Base-by-base conservation (phyloP, 1,140 invertebrate genomes). In the Planococcus citri region DNA sequence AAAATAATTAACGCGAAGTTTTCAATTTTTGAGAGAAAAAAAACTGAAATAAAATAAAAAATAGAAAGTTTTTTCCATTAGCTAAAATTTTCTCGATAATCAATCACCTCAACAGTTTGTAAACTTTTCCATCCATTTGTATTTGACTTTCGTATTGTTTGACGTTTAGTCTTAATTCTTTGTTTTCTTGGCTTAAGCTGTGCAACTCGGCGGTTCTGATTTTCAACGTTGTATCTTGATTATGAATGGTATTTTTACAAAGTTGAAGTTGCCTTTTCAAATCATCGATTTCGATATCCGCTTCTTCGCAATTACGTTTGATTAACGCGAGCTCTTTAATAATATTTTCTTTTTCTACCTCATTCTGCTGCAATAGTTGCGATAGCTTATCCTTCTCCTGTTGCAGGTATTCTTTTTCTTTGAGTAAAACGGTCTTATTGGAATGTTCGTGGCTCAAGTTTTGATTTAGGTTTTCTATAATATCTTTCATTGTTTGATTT, bases 51-150 rank as follows among this genome's bases (percentile, higher is more conserved):
- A n/a, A n/a, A n/a, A n/a, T n/a, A n/a, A n/a, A n/a, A n/a, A n/a
- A n/a, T n/a, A n/a, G n/a, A n/a, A n/a, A n/a, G n/a, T n/a, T n/a
- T n/a, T n/a, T n/a, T n/a, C n/a, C n/a, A n/a, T n/a, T n/a, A n/a
- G n/a, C n/a, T n/a, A n/a, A 33, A 33, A 17, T 51, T n/a, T 51
- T 9, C n/a, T 51, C 41, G 41, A 9, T 9, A 20, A 51, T 51
- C 41, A 51, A 51, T 51, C 41, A 64, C 22, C 60, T 64, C 9
- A 64, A 10, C 22, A 64, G 10, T 64, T 64, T 64, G 17, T 64
- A 64, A 24, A 64, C 60, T 17, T 64, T 64, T 9, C 60, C 60
- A 24, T 64, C 22, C 60, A 64, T 64, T 64, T 64, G 60, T 64
- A 64, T 17, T 27, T 64, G 60, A 27, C 60, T 64, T 27, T 64